These are phyloP conservation scores for Melieria omissa DNA, from an alignment of 2,888 invertebrate genomes.

Conservation along the genomic window DNA sequence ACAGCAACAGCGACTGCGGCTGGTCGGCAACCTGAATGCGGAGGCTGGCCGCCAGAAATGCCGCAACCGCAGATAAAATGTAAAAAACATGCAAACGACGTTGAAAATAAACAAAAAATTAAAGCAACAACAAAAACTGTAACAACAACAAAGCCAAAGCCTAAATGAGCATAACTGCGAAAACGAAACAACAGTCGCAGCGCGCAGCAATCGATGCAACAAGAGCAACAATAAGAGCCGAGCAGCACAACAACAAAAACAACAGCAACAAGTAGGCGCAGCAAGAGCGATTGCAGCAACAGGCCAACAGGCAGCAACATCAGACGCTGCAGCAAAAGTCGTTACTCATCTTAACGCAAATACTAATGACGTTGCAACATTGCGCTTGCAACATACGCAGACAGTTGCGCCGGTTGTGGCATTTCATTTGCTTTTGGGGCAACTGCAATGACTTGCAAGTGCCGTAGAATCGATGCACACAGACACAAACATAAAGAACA, in stretches of 20 bases:
- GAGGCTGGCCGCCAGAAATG: background rate
- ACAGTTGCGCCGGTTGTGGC: too few relatives aligned
- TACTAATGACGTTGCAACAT: constrained; percentile 31
- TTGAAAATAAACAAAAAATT: constrained; percentile 6
- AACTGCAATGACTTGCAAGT: too few relatives aligned
- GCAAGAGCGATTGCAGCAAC: constrained; percentile 6
- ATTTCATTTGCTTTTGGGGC: too few relatives aligned
- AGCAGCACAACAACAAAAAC: too few relatives aligned
- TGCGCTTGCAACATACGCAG: constrained; percentile 24
- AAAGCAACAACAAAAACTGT: constrained; percentile 18
- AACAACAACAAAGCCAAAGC: constrained; percentile 19
- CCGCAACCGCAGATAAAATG: background rate
- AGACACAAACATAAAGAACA: too few relatives aligned
- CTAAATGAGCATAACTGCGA: background rate
- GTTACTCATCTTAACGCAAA: constrained; percentile 34
- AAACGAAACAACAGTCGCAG: too few relatives aligned
- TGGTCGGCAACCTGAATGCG: background rate
- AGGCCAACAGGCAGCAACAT: constrained; percentile 23
- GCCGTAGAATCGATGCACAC: too few relatives aligned
- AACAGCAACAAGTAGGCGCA: too few relatives aligned
- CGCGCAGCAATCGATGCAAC: too few relatives aligned
- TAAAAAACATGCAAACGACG: background rate
- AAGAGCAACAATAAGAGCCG: too few relatives aligned
- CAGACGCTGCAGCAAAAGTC: constrained; percentile 26
- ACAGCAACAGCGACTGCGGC: background rate